Evolutionary conservation across 2,113 vertebrate species (phyloP), one percentile per base, ranked within the genome.

Genomic region (Tachysurus vachellii): DNA sequence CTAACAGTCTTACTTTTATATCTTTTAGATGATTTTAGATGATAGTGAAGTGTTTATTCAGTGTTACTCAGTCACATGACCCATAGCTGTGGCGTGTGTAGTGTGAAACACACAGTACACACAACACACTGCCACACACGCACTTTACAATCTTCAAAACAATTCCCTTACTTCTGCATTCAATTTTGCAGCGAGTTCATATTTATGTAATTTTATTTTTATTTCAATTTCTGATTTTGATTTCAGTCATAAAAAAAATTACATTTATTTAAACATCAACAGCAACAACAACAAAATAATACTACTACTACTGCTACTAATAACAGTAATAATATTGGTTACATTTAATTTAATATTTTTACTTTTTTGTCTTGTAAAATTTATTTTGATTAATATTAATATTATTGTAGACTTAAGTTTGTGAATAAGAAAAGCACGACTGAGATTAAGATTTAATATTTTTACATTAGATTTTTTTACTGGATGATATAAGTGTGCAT

Each of bases 1-100:
- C 23, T 75, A 75, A 71, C n/a, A 42, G 82, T 82, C 28, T 82
- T 28, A 14, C 44, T 50, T 28, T 77, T n/a, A 77, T 23, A 77
- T 53, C 47, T 54, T 54, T 17, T n/a, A n/a, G 1, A 77, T 77
- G 50, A 80, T 56, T 31, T 14, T 36, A 36, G 36, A 36, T 36
- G 36, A 1, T 36, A 36, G 36, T 36, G 36, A 79, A 56, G n/a
- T 79, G 50, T 54, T 79, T 79, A 56, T 56, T 77, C 47, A 75
- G 23, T 50, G 73, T 76, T 76, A 23, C 2, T 14, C 73, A 50
- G 42, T 75, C 19, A 75, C 42, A n/a, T 77, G 75, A 53, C 23
- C 1, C 23, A 76, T 1, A 6, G 6, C 13, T 70, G 28, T 19
- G 47, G 2, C 7, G 70, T 44, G 36, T 75, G 21, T 53, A 50